A percentile compares a stretch with the other conserved stretches of the same genome.
These are phyloP conservation scores for Hemicordylus capensis DNA, from an alignment of 2,113 vertebrate species.

Conservation along the genomic window DNA sequence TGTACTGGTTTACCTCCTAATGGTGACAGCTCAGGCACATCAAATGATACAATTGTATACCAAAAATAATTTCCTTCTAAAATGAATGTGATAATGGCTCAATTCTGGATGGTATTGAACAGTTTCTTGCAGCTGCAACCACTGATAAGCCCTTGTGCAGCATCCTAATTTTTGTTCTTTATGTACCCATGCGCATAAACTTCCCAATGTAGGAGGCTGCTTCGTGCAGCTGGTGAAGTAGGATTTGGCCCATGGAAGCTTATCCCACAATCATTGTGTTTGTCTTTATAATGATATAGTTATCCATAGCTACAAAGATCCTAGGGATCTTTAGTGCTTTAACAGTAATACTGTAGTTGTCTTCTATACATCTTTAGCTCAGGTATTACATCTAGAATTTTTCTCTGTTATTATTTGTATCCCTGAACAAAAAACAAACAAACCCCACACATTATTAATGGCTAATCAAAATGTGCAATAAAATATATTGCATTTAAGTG, in stretches of 20 bases:
- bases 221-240: neutral
- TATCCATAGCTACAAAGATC: no score
- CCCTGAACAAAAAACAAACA: conserved; percentile 13
- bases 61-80: neutral
- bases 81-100: neutral
- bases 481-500: conserved; percentile 36
- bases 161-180: neutral
- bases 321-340: neutral
- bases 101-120: no score
- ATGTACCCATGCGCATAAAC: neutral
- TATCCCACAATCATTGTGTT: neutral
- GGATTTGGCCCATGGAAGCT: neutral
- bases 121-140: neutral
- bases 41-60: neutral
- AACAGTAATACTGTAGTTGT: neutral
- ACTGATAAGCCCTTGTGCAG: no score
- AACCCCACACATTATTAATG: conserved; percentile 15
- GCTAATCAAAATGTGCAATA: conserved; percentile 3
- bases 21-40: neutral
- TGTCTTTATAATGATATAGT: neutral
- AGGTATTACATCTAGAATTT: neutral
- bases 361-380: neutral
- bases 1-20: neutral
- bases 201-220: neutral
- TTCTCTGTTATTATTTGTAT: conserved; percentile 14